Conservation (phyloP, 2,888 invertebrate genomes). For the Athalia circularis region DNA sequence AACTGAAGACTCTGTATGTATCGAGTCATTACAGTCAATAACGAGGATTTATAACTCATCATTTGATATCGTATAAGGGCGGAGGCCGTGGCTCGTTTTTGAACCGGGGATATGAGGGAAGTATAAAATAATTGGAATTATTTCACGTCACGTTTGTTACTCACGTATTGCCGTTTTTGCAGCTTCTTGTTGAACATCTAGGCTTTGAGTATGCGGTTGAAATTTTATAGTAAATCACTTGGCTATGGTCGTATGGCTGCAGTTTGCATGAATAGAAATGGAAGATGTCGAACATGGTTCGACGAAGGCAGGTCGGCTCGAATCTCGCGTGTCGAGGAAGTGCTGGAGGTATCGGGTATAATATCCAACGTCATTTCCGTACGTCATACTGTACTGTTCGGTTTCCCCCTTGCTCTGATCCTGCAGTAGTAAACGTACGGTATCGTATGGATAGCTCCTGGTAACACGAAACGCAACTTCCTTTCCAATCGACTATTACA, state of each 20-base stretch:
- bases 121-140: slow-evolving; percentile 1
- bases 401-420: slow-evolving; percentile 69
- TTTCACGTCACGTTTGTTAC: slow-evolving; percentile 28
- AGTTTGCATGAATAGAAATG: no score
- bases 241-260: neutral
- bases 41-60: no score
- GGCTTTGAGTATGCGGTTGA: slow-evolving; percentile 12
- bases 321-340: slow-evolving; percentile 57
- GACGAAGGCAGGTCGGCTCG: slow-evolving; percentile 6
- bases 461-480: no score
- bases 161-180: neutral
- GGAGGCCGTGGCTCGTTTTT: neutral
- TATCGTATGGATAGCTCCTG: no score
- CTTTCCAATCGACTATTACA: no score
- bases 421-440: slow-evolving; percentile 51
- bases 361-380: slow-evolving; percentile 68
- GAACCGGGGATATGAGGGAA: neutral
- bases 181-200: neutral
- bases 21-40: no score
- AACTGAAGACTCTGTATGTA: no score
- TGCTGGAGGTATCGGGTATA: slow-evolving; percentile 57
- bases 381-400: slow-evolving; percentile 62
- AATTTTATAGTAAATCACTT: slow-evolving; percentile 32
- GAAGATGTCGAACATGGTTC: slow-evolving; percentile 27
- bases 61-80: no score